phyloP scores from a whole-genome alignment of 2,113 vertebrate species.

The Neofelis nebulosa region DNA sequence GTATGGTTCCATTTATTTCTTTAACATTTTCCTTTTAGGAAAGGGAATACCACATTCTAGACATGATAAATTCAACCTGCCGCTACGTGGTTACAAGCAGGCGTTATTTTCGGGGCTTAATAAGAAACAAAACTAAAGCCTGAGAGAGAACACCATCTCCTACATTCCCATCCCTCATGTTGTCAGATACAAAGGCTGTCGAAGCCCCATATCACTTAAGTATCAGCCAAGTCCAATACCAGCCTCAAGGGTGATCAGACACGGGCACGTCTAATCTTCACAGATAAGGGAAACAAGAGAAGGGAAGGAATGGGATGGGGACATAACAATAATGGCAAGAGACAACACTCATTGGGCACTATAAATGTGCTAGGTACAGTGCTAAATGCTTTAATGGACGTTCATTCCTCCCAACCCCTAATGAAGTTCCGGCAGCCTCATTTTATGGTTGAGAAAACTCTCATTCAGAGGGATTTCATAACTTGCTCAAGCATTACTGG shows the following conservation, averaged over 20 bases:
- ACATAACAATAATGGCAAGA: background rate
- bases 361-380: background rate
- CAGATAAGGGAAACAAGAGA: background rate
- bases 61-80: conserved; percentile 13
- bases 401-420: background rate
- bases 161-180: background rate
- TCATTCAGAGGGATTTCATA: background rate
- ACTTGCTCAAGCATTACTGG: background rate
- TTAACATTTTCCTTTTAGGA: conserved; percentile 38
- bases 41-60: conserved; percentile 3
- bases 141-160: background rate
- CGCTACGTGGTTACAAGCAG: background rate
- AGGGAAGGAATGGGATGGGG: background rate
- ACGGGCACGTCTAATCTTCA: background rate
- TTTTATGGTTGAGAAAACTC: conserved; percentile 44
- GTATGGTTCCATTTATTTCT: background rate
- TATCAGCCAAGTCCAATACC: background rate
- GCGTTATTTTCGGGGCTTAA: conserved; percentile 30
- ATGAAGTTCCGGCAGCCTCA: background rate
- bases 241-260: background rate
- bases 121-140: background rate
- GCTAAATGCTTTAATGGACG: background rate
- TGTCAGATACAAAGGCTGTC: background rate
- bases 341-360: background rate
- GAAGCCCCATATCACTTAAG: background rate